These are phyloP conservation scores for Panthera uncia DNA, from an alignment of 2,113 vertebrate species.

Conservation along the genomic window DNA sequence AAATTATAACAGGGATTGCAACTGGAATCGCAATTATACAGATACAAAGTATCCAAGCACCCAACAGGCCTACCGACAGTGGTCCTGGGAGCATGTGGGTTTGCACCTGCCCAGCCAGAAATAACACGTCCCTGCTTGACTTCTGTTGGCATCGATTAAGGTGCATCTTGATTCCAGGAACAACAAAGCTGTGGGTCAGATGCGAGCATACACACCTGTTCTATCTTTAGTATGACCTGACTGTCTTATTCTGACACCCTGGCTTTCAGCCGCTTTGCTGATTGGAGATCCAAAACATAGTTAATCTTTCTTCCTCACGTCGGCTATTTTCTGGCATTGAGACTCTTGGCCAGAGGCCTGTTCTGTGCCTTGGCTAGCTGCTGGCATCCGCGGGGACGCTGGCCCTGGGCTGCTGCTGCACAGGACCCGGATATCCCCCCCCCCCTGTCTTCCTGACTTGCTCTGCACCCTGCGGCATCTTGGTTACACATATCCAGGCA, in stretches of 20 bases:
- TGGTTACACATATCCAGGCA: neutral
- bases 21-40: too few relatives aligned
- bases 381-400: accelerated
- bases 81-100: neutral
- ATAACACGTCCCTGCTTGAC: accelerated
- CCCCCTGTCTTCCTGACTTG: neutral
- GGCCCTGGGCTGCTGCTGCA: neutral
- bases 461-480: neutral
- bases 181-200: neutral
- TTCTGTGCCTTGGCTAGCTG: neutral
- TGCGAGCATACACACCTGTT: neutral
- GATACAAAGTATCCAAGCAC: neutral
- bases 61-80: accelerated
- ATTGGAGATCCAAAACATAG: neutral
- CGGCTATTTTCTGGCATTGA: neutral
- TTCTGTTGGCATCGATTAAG: neutral
- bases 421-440: too few relatives aligned
- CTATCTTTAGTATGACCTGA: neutral
- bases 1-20: too few relatives aligned
- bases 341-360: neutral
- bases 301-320: accelerated
- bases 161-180: neutral
- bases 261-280: neutral
- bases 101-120: accelerated
- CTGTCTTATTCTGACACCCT: neutral